Percentiles rank a stretch among this genome's conserved stretches.
Conservation (phyloP, 2,888 invertebrate species). For the Chymomyza procnemis region DNA sequence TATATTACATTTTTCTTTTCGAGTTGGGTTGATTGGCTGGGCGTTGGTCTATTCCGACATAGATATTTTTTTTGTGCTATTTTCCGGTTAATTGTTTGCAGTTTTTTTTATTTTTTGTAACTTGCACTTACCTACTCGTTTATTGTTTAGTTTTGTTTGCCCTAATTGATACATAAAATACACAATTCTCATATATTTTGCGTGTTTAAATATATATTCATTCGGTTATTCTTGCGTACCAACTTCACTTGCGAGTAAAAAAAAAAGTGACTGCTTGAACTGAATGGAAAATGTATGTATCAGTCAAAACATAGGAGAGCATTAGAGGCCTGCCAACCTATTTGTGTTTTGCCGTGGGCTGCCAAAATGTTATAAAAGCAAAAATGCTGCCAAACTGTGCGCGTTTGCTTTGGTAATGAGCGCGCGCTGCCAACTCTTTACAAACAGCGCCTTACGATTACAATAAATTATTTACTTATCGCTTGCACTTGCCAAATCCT, state of each 20-base stretch:
- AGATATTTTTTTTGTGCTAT: slow-evolving; percentile 41
- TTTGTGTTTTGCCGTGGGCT: neutral
- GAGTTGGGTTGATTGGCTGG: slow-evolving; percentile 30
- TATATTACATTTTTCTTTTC: too few relatives aligned
- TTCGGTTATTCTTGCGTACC: slow-evolving; percentile 51
- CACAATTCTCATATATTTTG: slow-evolving; percentile 49
- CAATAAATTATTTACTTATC: neutral
- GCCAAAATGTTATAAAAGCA: neutral
- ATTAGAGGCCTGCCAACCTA: neutral
- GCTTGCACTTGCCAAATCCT: neutral
- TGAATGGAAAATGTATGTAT: slow-evolving; percentile 63
- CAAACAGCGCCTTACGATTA: neutral
- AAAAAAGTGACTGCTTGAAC: slow-evolving; percentile 53
- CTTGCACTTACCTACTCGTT: slow-evolving; percentile 63
- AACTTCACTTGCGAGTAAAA: slow-evolving; percentile 65
- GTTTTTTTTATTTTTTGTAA: too few relatives aligned
- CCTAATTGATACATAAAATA: slow-evolving; percentile 64
- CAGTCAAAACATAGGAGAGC: slow-evolving; percentile 39
- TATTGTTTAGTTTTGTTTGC: slow-evolving; percentile 54
- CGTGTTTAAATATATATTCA: slow-evolving; percentile 49
- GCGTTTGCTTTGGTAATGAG: slow-evolving; percentile 3
- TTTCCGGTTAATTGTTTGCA: slow-evolving; percentile 24
- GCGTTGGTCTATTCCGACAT: slow-evolving; percentile 55
- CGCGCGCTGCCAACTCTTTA: slow-evolving; percentile 13
- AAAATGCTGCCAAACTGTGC: neutral